Conservation (phyloP, 2,888 invertebrate genomes). For the Lepetodrilus schrolli region DNA sequence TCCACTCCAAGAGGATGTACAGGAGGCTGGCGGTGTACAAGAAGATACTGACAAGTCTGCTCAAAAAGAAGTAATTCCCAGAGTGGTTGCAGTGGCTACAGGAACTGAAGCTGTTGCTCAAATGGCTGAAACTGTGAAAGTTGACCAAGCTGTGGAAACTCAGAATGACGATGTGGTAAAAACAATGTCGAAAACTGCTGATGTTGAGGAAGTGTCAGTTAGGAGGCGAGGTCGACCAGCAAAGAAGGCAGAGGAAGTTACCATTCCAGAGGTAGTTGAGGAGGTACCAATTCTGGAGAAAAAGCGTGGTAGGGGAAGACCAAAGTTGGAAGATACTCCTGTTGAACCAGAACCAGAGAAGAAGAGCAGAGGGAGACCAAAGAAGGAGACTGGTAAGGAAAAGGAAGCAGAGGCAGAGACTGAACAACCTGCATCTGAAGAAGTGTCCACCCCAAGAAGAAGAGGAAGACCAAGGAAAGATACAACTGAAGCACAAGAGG, state of each 20-base stretch:
- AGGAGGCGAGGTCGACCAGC: slow-evolving; percentile 32
- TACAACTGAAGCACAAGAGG: slow-evolving; percentile 23
- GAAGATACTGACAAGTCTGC: slow-evolving; percentile 21
- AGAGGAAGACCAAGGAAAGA: slow-evolving; percentile 48
- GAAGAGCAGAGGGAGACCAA: slow-evolving; percentile 36
- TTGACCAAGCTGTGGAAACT: neutral
- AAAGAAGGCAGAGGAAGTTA: slow-evolving; percentile 21
- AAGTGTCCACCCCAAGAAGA: slow-evolving; percentile 31
- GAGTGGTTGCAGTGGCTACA: neutral
- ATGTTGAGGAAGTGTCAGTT: slow-evolving; percentile 21
- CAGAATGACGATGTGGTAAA: slow-evolving; percentile 24
- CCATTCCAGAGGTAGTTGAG: slow-evolving; percentile 33
- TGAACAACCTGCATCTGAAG: slow-evolving; percentile 10
- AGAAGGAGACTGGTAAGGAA: slow-evolving; percentile 42
- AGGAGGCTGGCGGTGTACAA: neutral
- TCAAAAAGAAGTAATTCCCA: neutral
- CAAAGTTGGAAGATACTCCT: slow-evolving; percentile 25
- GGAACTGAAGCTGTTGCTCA: neutral
- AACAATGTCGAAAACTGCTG: slow-evolving; percentile 4
- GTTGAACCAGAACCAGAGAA: slow-evolving; percentile 25
- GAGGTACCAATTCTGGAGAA: slow-evolving; percentile 31
- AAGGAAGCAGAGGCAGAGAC: slow-evolving; percentile 22
- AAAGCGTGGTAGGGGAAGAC: slow-evolving; percentile 35
- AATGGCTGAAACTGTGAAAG: neutral
- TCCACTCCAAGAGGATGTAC: slow-evolving; percentile 32